Base-by-base conservation (phyloP, 2,888 invertebrate species). In the Plebejus anna region DNA sequence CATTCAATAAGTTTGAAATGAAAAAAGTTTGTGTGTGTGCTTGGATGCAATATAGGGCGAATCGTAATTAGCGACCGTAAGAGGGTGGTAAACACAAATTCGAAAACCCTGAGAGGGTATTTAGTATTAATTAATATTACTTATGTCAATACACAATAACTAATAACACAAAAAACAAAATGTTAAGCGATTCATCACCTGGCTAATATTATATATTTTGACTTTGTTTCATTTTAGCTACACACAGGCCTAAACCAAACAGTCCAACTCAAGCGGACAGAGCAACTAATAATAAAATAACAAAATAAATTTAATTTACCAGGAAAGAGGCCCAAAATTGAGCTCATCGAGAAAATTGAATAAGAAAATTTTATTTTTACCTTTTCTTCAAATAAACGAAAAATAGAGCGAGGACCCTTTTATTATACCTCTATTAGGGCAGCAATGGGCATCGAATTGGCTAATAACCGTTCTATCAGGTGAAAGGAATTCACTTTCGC, bases 401-500 rank as follows among this genome's bases (percentile, higher is more conserved):
- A 88, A 89, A 89, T 88, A 89, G 86, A 89, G 85, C 86, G 88
- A 86, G 86, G 87, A 77, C 86, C 90, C 87, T 91, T 92, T 93
- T 93, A 93, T 93, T 93, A 88, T 85, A 88, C 90, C 89, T 92
- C 93, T 92, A 93, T 92, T 93, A 93, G 91, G 92, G 90, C 86
- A 88, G 90, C 88, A 91, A 92, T 91, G 90, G 88, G 84, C 89
- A 89, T 89, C 88, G 87, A 91, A 93, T 93, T 90, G 93, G 91
- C 92, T 92, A 93, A 92, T 93, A 93, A 92, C 92, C 86, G 90
- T 90, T 89, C 92, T 92, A 93, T 93, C 93, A 93, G 93, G 93
- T 93, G 92, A 90, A 93, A 90, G 90, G 90, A 93, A 93, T 92
- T 92, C 90, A 90, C 90, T 91, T 87, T 88, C 87, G 83, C 84